Evolutionary conservation across 2,113 vertebrate genomes (phyloP).

Genomic region (Centropristis striata): DNA sequence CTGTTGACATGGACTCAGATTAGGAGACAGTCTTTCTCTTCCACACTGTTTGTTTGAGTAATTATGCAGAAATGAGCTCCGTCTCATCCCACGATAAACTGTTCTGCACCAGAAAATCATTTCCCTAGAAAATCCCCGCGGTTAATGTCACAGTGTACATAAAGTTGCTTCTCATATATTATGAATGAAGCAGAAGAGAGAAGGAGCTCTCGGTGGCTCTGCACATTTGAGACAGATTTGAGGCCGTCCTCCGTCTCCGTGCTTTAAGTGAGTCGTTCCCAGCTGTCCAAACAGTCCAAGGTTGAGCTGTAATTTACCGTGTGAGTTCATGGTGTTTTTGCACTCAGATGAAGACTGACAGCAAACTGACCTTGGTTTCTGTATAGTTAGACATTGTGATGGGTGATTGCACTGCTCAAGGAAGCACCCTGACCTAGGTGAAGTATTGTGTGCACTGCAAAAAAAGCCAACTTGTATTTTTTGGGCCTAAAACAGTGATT

Average conservation of each 20-base stretch:
- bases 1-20: background rate
- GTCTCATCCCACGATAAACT: background rate
- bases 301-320: slow-evolving; percentile 38
- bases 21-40: background rate
- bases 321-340: slow-evolving; percentile 37
- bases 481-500: too few species aligned
- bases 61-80: slow-evolving; percentile 2
- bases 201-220: slow-evolving; percentile 5
- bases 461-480: too few species aligned
- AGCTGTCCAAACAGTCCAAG: slow-evolving; percentile 40
- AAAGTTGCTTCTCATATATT: slow-evolving; percentile 24
- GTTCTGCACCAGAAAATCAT: slow-evolving; percentile 2
- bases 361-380: slow-evolving; percentile 39
- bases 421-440: background rate
- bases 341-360: slow-evolving; percentile 41
- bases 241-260: background rate
- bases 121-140: background rate
- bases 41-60: background rate
- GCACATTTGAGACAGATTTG: slow-evolving; percentile 3
- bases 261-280: slow-evolving; percentile 9
- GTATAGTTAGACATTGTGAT: background rate
- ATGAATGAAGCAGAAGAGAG: slow-evolving; percentile 19
- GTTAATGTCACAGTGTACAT: slow-evolving; percentile 20
- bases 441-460: too few species aligned
- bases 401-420: background rate